Conservation (phyloP, 2,113 vertebrate species). For the Lepus europaeus region DNA sequence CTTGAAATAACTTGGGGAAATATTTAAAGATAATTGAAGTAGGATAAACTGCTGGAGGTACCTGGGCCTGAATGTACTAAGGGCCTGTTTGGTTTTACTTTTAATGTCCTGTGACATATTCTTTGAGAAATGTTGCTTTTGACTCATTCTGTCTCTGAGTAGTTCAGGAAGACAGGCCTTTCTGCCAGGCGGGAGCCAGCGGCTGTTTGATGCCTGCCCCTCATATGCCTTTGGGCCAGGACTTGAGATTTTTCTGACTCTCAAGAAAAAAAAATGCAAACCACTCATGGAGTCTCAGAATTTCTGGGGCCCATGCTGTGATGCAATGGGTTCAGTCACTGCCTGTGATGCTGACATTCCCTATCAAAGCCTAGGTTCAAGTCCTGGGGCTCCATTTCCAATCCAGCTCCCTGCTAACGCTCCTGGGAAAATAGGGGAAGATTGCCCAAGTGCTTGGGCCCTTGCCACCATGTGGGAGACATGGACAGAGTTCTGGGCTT, state of each 20-base stretch:
- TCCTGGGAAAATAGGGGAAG: too few species aligned
- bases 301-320: background rate
- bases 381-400: too few species aligned
- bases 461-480: too few species aligned
- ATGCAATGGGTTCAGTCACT: too few species aligned
- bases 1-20: background rate
- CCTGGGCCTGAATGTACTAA: background rate
- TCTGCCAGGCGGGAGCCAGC: rapidly evolving
- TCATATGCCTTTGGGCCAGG: background rate
- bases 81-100: background rate
- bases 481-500: too few species aligned
- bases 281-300: background rate
- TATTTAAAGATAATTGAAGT: background rate
- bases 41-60: background rate
- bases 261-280: background rate
- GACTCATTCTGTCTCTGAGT: background rate
- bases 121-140: background rate
- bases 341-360: too few species aligned
- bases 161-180: background rate
- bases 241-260: background rate
- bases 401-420: too few species aligned
- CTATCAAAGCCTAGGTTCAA: too few species aligned
- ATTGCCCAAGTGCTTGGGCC: too few species aligned
- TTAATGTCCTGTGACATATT: background rate
- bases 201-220: background rate